A percentile compares a stretch with the other conserved stretches of the same genome.
Evolutionary conservation across 2,113 vertebrate species (phyloP).

Genomic region (Lophochroa leadbeateri): DNA sequence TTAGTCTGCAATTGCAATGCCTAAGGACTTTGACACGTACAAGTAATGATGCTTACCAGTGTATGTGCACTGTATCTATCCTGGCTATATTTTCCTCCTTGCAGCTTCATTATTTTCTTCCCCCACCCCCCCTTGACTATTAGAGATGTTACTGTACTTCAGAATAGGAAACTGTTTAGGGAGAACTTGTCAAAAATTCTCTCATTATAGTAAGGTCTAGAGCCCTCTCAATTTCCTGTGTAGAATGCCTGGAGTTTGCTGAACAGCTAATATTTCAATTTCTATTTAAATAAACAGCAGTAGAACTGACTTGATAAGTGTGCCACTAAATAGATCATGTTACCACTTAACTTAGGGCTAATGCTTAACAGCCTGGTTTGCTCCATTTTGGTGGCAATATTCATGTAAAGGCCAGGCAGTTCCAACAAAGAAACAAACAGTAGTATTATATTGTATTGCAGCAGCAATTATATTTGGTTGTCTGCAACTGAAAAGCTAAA

Average conservation of each 20-base stretch:
- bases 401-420: constrained; percentile 22
- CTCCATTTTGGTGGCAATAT: constrained; percentile 31
- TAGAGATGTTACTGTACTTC: constrained; percentile 34
- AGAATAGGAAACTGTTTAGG: constrained; percentile 48
- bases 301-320: constrained; percentile 66
- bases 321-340: constrained; percentile 60
- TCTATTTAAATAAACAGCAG: constrained; percentile 67
- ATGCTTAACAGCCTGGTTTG: constrained; percentile 45
- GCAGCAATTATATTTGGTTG: constrained; percentile 40
- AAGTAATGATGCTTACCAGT: neutral
- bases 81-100: constrained; percentile 30
- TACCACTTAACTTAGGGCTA: constrained; percentile 51
- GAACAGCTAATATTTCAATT: constrained; percentile 58
- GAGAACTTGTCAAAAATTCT: constrained; percentile 47
- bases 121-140: neutral
- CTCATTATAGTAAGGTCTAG: constrained; percentile 30
- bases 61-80: neutral
- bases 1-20: neutral
- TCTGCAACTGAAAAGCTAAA: constrained; percentile 15
- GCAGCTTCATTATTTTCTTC: neutral
- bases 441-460: constrained; percentile 2
- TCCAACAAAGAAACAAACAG: constrained; percentile 25
- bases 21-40: neutral
- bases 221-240: constrained; percentile 56
- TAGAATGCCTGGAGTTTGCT: constrained; percentile 46